phyloP scores from a whole-genome alignment of 2,888 invertebrate genomes.

The Stenichneumon culpator region DNA sequence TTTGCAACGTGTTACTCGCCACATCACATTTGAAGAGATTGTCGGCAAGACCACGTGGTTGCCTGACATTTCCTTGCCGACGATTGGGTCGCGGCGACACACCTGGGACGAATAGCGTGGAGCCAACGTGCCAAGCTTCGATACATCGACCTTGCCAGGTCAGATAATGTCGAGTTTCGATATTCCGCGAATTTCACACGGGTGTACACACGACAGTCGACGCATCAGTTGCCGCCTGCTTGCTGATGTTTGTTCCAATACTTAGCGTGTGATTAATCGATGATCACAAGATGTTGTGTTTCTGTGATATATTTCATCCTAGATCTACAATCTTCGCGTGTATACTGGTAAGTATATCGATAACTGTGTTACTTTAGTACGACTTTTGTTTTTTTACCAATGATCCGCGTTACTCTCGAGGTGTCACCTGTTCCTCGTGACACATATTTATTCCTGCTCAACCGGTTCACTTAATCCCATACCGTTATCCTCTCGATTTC shows the following conservation, averaged over 20 bases:
- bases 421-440: conserved; percentile 68
- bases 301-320: conserved; percentile 78
- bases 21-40: conserved; percentile 1
- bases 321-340: conserved; percentile 81
- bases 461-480: not conserved
- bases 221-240: conserved; percentile 67
- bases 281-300: conserved; percentile 81
- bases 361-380: conserved; percentile 42
- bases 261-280: conserved; percentile 77
- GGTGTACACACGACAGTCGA: conserved; percentile 42
- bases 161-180: conserved; percentile 29
- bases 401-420: conserved; percentile 30
- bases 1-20: conserved; percentile 9
- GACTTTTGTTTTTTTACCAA: conserved; percentile 7
- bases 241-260: conserved; percentile 76
- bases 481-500: conserved; percentile 24
- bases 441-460: conserved; percentile 69
- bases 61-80: not conserved
- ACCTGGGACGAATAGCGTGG: conserved; percentile 62
- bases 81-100: not conserved
- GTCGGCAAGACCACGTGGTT: conserved; percentile 33
- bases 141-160: conserved; percentile 39
- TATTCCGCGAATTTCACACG: conserved; percentile 38
- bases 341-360: conserved; percentile 82
- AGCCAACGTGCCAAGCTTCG: conserved; percentile 66